These are phyloP conservation scores for Oikopleura dioica DNA, from an alignment of 23 tunicate genomes.

Conservation along the genomic window DNA sequence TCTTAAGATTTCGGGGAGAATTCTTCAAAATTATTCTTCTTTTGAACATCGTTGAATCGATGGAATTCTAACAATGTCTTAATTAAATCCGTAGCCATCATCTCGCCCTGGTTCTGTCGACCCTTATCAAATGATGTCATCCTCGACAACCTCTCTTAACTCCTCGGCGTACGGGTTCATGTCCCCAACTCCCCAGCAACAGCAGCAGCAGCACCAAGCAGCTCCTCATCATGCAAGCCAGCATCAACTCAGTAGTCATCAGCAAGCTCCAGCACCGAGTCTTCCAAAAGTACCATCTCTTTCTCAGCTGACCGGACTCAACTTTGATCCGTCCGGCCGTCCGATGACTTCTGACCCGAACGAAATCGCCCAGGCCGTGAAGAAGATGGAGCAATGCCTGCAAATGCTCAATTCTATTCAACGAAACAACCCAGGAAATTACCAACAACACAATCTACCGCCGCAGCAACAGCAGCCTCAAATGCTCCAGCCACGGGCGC, in stretches of 20 bases:
- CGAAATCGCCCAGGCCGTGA: neutral
- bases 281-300: neutral
- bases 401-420: constrained; percentile 6
- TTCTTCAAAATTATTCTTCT: no score
- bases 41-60: no score
- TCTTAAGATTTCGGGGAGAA: no score
- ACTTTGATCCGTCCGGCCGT: neutral
- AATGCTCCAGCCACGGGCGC: neutral
- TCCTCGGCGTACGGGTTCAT: no score
- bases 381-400: constrained; percentile 4
- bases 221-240: neutral
- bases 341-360: neutral
- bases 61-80: no score
- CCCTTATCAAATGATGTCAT: constrained; percentile 8
- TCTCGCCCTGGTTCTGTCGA: neutral
- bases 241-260: no score
- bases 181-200: neutral
- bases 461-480: neutral
- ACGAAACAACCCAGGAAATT: neutral
- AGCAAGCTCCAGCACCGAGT: no score
- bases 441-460: neutral
- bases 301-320: neutral
- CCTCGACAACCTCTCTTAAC: no score
- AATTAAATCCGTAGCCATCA: no score
- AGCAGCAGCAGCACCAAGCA: neutral